A percentile compares a stretch with the other conserved stretches of the same genome.
Conservation (phyloP, 2,113 vertebrate species). For the Clarias gariepinus region DNA sequence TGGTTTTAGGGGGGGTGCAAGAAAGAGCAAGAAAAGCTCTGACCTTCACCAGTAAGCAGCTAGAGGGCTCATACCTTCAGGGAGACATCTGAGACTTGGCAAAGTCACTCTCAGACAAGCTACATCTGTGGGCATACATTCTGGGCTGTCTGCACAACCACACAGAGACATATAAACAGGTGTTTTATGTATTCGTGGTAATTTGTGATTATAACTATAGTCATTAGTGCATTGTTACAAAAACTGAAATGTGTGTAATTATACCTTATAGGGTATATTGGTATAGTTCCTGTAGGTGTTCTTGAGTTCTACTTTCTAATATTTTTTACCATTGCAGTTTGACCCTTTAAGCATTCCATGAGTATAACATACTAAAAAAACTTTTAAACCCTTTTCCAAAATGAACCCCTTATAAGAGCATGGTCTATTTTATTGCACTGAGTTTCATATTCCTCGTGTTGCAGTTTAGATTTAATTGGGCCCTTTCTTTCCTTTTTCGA, state of each 20-base stretch:
- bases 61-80: slow-evolving; percentile 60
- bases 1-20: too few species aligned
- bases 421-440: neutral
- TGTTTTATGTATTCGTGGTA: neutral
- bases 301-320: neutral
- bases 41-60: slow-evolving; percentile 62
- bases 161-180: slow-evolving; percentile 19
- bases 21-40: slow-evolving; percentile 32
- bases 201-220: neutral
- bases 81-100: slow-evolving; percentile 57
- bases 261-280: neutral
- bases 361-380: neutral
- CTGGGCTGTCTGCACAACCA: slow-evolving; percentile 51
- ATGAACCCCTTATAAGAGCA: neutral
- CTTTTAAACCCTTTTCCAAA: neutral
- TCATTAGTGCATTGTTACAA: neutral
- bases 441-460: neutral
- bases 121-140: slow-evolving; percentile 51
- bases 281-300: neutral
- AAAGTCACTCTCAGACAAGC: slow-evolving; percentile 60
- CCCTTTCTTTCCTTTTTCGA: neutral
- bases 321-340: neutral
- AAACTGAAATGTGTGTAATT: neutral
- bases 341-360: neutral
- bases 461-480: slow-evolving; percentile 15